phyloP scores from a whole-genome alignment of 2,797 vertebrate species.

The Glossophaga mutica region DNA sequence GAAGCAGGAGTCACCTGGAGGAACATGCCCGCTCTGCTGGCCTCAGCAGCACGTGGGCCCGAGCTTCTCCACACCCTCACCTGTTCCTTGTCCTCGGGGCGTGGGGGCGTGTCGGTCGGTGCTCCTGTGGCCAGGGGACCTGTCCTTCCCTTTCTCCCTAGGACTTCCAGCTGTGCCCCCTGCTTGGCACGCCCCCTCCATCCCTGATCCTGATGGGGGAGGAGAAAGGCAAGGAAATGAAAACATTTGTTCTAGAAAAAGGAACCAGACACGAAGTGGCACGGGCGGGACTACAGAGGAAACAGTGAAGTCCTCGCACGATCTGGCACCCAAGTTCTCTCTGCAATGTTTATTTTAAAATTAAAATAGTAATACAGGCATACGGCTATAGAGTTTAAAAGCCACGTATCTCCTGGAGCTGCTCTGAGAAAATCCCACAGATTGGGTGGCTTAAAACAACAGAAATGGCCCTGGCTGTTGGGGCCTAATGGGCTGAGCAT shows the following conservation, averaged over 20 bases:
- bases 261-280: background rate
- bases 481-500: background rate
- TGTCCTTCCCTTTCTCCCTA: background rate
- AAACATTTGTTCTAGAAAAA: background rate
- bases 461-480: background rate
- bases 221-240: background rate
- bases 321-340: background rate
- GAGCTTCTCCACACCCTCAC: background rate
- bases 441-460: background rate
- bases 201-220: background rate
- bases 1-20: background rate
- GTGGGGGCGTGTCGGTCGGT: too few species aligned
- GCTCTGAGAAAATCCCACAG: background rate
- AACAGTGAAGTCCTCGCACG: background rate
- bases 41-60: accelerated
- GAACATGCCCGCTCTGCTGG: background rate
- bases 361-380: background rate
- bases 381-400: background rate
- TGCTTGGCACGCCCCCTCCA: accelerated
- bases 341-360: background rate
- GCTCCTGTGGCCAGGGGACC: too few species aligned
- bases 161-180: background rate
- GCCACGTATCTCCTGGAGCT: background rate
- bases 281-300: background rate
- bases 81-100: background rate